Evolutionary conservation across 2,797 vertebrate genomes (phyloP).

Genomic region (Vireo griseus): DNA sequence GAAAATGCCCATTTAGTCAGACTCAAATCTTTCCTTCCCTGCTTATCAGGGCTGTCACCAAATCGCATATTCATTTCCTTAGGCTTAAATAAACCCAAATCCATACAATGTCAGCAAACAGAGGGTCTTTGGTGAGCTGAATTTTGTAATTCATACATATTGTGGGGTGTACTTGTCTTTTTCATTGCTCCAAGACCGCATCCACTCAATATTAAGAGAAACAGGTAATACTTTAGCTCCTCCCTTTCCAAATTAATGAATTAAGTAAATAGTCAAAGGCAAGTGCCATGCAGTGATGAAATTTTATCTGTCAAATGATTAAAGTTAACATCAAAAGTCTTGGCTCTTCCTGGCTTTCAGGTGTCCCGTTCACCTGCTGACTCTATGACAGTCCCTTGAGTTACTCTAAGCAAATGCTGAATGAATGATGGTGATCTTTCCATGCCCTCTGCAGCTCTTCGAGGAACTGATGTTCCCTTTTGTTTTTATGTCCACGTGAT

Average conservation of each 20-base stretch:
- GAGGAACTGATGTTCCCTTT: background rate
- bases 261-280: background rate
- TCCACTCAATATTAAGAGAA: constrained; percentile 1
- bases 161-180: background rate
- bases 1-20: background rate
- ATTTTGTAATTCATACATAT: background rate
- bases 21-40: background rate
- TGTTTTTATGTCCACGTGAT: background rate
- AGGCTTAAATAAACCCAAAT: background rate
- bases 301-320: background rate
- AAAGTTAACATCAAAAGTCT: background rate
- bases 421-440: background rate
- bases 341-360: background rate
- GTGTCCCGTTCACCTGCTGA: background rate
- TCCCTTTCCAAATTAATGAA: background rate
- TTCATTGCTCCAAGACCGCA: constrained; percentile 13
- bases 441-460: background rate
- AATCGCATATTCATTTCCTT: background rate
- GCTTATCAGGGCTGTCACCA: background rate
- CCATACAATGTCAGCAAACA: background rate
- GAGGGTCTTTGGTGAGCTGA: background rate
- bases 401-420: background rate
- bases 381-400: background rate
- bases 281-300: background rate
- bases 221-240: background rate